These are phyloP conservation scores for Corydoras sp. DNA, from an alignment of 2,113 vertebrate species.

Conservation along the genomic window DNA sequence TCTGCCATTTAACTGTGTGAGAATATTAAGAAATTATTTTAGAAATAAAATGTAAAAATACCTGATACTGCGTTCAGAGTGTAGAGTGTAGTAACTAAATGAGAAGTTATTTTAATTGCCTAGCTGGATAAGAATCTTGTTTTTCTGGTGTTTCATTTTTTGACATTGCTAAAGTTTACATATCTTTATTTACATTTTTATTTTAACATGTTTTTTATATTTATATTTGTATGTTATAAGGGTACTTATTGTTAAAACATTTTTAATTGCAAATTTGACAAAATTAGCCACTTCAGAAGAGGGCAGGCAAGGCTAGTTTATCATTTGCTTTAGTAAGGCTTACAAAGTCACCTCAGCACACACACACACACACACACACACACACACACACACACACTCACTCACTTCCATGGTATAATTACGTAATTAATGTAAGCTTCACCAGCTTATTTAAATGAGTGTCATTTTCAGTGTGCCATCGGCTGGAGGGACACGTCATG, in stretches of 20 bases:
- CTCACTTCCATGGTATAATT: conserved; percentile 69
- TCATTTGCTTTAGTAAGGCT: conserved; percentile 58
- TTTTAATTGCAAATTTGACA: conserved; percentile 71
- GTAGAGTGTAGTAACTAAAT: too few species aligned
- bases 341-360: conserved; percentile 44
- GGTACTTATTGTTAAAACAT: conserved; percentile 60
- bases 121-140: too few species aligned
- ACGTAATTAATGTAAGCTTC: conserved; percentile 71
- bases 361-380: conserved; percentile 43
- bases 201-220: too few species aligned
- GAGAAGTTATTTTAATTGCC: conserved; percentile 36
- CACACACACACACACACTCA: conserved; percentile 42
- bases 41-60: neutral
- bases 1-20: neutral
- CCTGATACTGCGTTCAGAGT: neutral
- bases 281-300: conserved; percentile 59
- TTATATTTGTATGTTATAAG: too few species aligned
- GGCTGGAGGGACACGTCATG: conserved; percentile 62
- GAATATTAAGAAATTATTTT: too few species aligned
- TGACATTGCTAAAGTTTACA: too few species aligned
- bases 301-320: conserved; percentile 60
- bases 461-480: conserved; percentile 59
- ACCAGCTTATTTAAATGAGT: conserved; percentile 72
- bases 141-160: too few species aligned
- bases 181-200: too few species aligned